phyloP scores from a whole-genome alignment of 1,140 invertebrate genomes.

The Bradynema listronoti region DNA sequence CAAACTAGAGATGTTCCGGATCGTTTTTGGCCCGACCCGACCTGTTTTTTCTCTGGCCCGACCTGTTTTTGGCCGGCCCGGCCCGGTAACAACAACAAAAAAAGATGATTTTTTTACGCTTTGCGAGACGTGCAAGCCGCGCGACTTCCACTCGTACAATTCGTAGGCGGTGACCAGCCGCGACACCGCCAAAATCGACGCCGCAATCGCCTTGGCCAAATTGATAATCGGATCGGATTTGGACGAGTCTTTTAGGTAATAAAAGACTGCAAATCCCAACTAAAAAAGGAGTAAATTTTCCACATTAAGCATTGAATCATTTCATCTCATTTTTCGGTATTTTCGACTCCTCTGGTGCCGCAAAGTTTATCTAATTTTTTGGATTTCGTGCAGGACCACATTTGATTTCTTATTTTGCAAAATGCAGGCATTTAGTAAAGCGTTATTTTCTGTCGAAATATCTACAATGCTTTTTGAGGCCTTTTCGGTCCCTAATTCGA shows the following conservation, averaged over 20 bases:
- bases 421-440: background rate
- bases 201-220: conserved; percentile 15
- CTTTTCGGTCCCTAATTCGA: no score
- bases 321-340: background rate
- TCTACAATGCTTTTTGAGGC: no score
- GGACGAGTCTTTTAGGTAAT: background rate
- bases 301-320: background rate
- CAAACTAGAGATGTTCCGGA: background rate
- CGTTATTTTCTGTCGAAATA: background rate
- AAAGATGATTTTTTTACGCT: no score
- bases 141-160: conserved; percentile 16
- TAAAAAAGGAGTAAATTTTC: conserved; percentile 1
- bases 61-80: no score
- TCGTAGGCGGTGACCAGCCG: conserved; percentile 16
- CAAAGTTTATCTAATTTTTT: background rate
- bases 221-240: conserved; percentile 5
- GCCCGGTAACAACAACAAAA: no score
- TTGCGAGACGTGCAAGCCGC: conserved; percentile 14
- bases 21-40: no score
- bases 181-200: conserved; percentile 17
- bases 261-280: conserved; percentile 8
- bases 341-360: background rate
- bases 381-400: background rate
- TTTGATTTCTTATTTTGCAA: background rate
- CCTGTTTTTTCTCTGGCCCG: no score